Evolutionary conservation across 2,888 invertebrate species (phyloP), one percentile per base, ranked within the genome.

Genomic region (Dynastes grantii): DNA sequence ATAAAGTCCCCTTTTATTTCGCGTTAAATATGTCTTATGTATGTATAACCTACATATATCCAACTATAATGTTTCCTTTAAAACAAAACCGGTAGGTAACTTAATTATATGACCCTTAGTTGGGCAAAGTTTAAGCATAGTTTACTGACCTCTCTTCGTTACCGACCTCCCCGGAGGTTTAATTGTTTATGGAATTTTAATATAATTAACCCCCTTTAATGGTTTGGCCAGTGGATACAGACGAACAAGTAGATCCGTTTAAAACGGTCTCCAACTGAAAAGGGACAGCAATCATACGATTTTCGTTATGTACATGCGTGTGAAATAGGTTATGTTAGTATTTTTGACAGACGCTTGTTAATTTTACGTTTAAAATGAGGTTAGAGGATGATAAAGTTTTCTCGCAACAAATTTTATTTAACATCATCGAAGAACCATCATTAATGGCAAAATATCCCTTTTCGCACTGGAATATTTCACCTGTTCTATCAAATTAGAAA

Each of bases 121-220:
- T 9, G 65, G 65, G 37, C 65, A 45, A 55, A 65, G 37, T 65
- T 65, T 65, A 65, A 40, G 3, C 40, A 16, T 40, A 65, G 55
- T 65, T 40, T 65, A 40, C 37, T 65, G 65, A 65, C 65, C 45
- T 45, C 65, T 9, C 65, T 65, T 65, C 65, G 40, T 45, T 65
- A 65, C 37, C 4, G 16, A 37, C n/a, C 32, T 37, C 40, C 16
- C 32, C 32, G 37, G 45, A 45, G 8, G 11, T 45, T 65, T 13
- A 65, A 16, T 65, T 40, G 65, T 65, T 65, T 65, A 65, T 40
- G 16, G 40, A 55, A 55, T 55, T 55, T 55, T 55, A 55, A 55
- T 22, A 2, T 22, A 55, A 55, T 55, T 55, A 55, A 22, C 16
- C 4, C n/a, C 16, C 55, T 55, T 16, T n/a, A 55, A 55, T 4